Evolutionary conservation across 2,888 invertebrate species (phyloP).

Genomic region (Chaetoderma sp.): DNA sequence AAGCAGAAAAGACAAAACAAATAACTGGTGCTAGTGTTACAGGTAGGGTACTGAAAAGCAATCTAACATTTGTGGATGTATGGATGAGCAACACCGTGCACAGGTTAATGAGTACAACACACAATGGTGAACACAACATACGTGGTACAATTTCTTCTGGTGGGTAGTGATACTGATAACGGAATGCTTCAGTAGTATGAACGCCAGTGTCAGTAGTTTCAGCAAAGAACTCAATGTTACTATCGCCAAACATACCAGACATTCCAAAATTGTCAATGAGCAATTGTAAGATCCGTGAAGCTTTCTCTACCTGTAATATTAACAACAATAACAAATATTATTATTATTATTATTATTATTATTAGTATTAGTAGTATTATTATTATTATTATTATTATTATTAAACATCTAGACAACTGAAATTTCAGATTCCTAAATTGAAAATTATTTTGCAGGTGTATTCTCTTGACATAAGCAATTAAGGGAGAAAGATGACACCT

Average conservation of each 20-base stretch:
- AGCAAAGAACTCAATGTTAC: conserved; percentile 67
- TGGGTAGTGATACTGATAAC: conserved; percentile 63
- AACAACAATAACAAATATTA: no score
- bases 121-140: no score
- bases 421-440: background rate
- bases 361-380: no score
- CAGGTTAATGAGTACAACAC: background rate
- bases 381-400: no score
- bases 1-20: no score
- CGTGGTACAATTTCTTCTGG: conserved; percentile 59
- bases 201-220: conserved; percentile 65
- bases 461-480: background rate
- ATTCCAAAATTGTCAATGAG: conserved; percentile 97
- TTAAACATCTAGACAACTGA: no score
- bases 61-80: background rate
- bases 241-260: conserved; percentile 88
- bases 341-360: background rate
- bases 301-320: conserved; percentile 70
- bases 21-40: no score
- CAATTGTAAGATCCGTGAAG: conserved; percentile 95
- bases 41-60: background rate
- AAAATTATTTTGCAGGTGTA: background rate
- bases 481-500: no score
- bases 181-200: conserved; percentile 63
- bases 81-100: background rate